Evolutionary conservation across 1,140 invertebrate species (phyloP), one percentile per base, ranked within the genome.

Genomic region (Octopus bimaculoides): DNA sequence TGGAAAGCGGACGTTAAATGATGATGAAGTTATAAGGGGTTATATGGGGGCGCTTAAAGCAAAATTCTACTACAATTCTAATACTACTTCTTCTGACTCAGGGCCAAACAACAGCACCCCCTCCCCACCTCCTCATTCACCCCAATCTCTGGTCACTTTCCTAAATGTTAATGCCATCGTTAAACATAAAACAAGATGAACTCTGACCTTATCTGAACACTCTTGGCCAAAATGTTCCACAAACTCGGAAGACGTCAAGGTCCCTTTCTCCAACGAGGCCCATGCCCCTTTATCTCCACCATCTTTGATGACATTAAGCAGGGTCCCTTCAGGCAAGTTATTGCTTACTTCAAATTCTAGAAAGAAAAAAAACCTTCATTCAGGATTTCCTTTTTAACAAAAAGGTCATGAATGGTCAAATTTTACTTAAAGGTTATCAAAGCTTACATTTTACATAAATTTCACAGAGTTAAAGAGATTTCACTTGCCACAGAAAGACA

Each of bases 191-290:
- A 41, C 26, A 41, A 41, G 26, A 41, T 41, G 26, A 41, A 41
- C 26, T 41, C 69, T 80, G 79, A 89, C 88, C 82, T 86, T 79
- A 78, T 84, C 78, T 12, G 85, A 87, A 52, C 84, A 86, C 80
- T 89, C 86, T 78, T 86, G 79, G 56, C 83, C 84, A 80, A 90
- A 90, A n/a, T 81, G 79, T 8, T 82, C 77, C 20, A 83, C 79
- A 82, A 90, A 90, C 69, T 90, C 86, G 52, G 79, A 76, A 12
- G 84, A 73, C 20, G 84, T 86, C 0, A 88, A 54, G 75, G 86
- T 82, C 66, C 90, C 90, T 54, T 78, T 82, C 80, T 91, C 90
- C n/a, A 90, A 78, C 17, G 80, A 80, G 10, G 73, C 52, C 88
- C 89, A 91, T 5, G 88, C 82, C 17, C 85, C 83, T 12, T 86